Base-by-base conservation (phyloP, 1,140 invertebrate species). In the Meloidogyne hapla region DNA sequence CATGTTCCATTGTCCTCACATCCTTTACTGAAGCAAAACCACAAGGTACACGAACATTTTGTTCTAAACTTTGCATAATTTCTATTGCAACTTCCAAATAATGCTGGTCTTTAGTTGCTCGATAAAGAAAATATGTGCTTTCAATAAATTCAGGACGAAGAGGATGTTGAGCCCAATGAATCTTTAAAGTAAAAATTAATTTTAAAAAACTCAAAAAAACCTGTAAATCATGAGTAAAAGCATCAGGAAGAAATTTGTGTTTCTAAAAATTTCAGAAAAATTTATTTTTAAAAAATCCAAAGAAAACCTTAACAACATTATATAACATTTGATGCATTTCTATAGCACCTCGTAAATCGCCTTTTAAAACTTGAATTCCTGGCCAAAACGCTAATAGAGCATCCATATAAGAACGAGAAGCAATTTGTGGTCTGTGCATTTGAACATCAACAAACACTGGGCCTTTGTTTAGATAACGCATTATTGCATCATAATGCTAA, bases 171-270 rank as follows among this genome's bases (percentile, higher is more conserved):
- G 93, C 94, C 96, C 96, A 98, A 85, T 98, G 94, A 0, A 56
- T 97, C 93, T 91, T 93, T 88, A 74, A 95, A 94, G 89, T 95
- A 94, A 3, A 92, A 56, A 70, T 1, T n/a, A 21, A 28, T 78
- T 89, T 88, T 69, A 85, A 86, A 1, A 88, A 88, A 95, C 95
- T 97, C 9, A 6, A 6, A 84, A 97, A 94, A 0, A 98, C 94
- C 91, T 93, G 89, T 85, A 95, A 94, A 89, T 95, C 94, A 5
- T 93, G 93, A 0, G 94, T 96, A 87, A 96, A 96, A 21, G 94
- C 96, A 90, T 99, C 96, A 23, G 96, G 96, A 85, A 99, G 92
- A 87, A 98, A 98, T 79, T 94, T 97, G 88, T 99, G 95, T 77
- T 93, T 90, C 87, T 97, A 93, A 10, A 96, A 94, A 13, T 5